These are phyloP conservation scores for Chrysomela aeneicollis DNA, from an alignment of 2,888 invertebrate species.

Conservation along the genomic window DNA sequence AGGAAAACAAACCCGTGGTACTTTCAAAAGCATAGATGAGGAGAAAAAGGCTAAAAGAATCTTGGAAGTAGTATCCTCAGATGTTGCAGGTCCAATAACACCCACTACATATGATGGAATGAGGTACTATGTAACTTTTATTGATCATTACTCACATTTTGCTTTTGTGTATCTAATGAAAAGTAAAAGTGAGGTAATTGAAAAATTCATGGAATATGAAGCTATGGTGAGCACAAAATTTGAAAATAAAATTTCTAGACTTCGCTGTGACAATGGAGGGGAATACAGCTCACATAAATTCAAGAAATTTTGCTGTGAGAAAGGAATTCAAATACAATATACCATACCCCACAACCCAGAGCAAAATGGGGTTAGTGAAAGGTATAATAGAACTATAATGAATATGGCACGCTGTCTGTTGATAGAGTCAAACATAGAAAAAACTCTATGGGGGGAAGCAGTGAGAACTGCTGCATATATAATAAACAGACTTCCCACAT, in stretches of 20 bases:
- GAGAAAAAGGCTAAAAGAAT: too few relatives aligned
- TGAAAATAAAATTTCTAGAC: constrained; percentile 11
- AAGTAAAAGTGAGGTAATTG: constrained; percentile 22
- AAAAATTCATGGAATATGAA: constrained; percentile 23
- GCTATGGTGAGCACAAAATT: constrained; percentile 6
- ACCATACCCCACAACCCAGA: constrained; percentile 7
- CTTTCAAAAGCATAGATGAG: too few relatives aligned
- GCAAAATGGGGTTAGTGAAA: constrained; percentile 14
- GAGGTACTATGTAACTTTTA: constrained; percentile 50
- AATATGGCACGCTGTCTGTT: constrained; percentile 7
- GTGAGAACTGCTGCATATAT: constrained; percentile 46
- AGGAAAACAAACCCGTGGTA: too few relatives aligned
- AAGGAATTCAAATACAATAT: constrained; percentile 15
- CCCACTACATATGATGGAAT: constrained; percentile 44
- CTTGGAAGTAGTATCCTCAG: constrained; percentile 51
- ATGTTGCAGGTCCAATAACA: constrained; percentile 50
- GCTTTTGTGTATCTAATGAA: constrained; percentile 46
- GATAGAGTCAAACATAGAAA: constrained; percentile 36
- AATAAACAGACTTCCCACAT: constrained; percentile 38
- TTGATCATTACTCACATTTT: constrained; percentile 53
- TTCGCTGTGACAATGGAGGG: constrained; percentile 15
- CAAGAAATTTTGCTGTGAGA: constrained; percentile 4
- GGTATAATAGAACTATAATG: too few relatives aligned
- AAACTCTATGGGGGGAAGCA: constrained; percentile 46
- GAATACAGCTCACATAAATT: constrained; percentile 20